These are phyloP conservation scores for Merops nubicus DNA, from an alignment of 2,113 vertebrate species.

Conservation along the genomic window DNA sequence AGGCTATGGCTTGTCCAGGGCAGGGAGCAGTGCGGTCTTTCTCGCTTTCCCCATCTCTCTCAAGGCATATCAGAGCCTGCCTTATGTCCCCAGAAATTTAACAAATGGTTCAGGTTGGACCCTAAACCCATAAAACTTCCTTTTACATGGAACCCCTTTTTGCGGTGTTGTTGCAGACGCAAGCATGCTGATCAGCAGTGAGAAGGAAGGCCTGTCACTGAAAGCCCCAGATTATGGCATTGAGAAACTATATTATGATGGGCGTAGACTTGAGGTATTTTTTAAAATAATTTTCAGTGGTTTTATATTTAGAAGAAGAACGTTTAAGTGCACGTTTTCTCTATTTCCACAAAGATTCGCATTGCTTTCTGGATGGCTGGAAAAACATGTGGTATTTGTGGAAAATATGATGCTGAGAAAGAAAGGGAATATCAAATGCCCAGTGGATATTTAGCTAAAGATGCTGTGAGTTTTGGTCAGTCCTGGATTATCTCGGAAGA, in stretches of 20 bases:
- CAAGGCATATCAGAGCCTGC: background rate
- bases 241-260: constrained; percentile 56
- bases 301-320: background rate
- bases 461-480: constrained; percentile 75
- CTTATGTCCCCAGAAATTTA: background rate
- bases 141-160: background rate
- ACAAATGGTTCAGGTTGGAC: background rate
- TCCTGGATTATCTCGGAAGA: constrained; percentile 81
- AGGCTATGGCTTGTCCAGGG: background rate
- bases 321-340: background rate
- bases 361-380: constrained; percentile 83
- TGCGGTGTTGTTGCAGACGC: constrained; percentile 12
- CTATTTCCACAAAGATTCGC: constrained; percentile 70
- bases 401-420: constrained; percentile 79
- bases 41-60: background rate
- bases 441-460: constrained; percentile 67
- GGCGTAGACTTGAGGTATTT: constrained; percentile 40
- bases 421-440: constrained; percentile 78
- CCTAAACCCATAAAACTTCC: background rate
- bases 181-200: background rate
- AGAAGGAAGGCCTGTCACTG: constrained; percentile 46
- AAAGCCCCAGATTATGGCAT: constrained; percentile 41
- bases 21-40: background rate
- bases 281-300: background rate
- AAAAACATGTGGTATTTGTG: constrained; percentile 83